Conservation (phyloP, 2,888 invertebrate genomes). For the Smittia sp. region DNA sequence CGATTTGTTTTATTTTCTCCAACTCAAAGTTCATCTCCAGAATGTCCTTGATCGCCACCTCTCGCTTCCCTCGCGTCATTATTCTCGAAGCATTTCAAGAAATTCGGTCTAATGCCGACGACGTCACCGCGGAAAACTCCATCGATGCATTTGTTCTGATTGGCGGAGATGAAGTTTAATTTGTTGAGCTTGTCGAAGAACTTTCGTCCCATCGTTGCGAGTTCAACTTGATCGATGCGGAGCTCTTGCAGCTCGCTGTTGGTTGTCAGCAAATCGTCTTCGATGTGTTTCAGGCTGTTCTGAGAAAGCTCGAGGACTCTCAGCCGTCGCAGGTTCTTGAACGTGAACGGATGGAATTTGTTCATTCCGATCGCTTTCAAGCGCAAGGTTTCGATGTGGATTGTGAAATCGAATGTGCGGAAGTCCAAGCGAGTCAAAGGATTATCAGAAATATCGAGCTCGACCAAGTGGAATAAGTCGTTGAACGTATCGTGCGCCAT, state of each 20-base stretch:
- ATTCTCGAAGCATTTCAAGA: not conserved
- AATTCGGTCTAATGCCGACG: not conserved
- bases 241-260: constrained; percentile 10
- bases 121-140: not conserved
- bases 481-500: not conserved
- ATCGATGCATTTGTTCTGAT: constrained; percentile 5
- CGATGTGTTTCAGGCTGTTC: not conserved
- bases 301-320: not conserved
- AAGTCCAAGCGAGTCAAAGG: not conserved
- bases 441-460: constrained; percentile 1
- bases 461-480: not conserved
- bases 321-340: constrained; percentile 9
- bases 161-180: not conserved
- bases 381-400: not conserved
- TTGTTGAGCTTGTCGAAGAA: constrained; percentile 14
- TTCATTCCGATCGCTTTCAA: not conserved
- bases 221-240: not conserved
- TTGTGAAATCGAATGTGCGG: constrained; percentile 6
- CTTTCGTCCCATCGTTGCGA: not conserved
- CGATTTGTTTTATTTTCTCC: too few relatives aligned
- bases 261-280: not conserved
- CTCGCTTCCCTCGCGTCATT: not conserved
- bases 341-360: constrained; percentile 1
- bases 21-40: not conserved
- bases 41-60: not conserved